Evolutionary conservation across 2,888 invertebrate species (phyloP).

Genomic region (Dioctria linearis): DNA sequence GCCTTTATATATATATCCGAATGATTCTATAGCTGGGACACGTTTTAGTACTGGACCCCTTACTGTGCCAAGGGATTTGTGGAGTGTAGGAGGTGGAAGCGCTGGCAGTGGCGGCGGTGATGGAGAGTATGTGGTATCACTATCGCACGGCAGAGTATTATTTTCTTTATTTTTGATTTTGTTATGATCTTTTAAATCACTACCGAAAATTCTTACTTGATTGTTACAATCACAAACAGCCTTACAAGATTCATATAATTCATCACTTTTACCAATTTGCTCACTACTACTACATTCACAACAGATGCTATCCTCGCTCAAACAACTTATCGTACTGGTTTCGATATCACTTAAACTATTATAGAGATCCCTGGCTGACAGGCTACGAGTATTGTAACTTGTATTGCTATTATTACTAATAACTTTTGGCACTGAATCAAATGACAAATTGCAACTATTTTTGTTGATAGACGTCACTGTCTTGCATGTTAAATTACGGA

Average conservation of each 20-base stretch:
- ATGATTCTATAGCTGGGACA: slow-evolving; percentile 65
- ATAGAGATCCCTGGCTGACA: slow-evolving; percentile 54
- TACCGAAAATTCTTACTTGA: slow-evolving; percentile 8
- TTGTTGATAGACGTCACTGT: slow-evolving; percentile 39
- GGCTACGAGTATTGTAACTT: slow-evolving; percentile 41
- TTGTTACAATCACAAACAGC: slow-evolving; percentile 11
- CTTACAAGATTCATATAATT: not conserved
- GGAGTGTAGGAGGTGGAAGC: slow-evolving; percentile 23
- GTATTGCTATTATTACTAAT: slow-evolving; percentile 41
- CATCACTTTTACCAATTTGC: slow-evolving; percentile 12
- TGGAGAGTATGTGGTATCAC: slow-evolving; percentile 32
- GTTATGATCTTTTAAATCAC: not conserved
- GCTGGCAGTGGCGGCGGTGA: slow-evolving; percentile 36
- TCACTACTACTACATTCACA: slow-evolving; percentile 18
- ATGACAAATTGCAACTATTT: slow-evolving; percentile 50
- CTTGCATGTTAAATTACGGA: slow-evolving; percentile 22
- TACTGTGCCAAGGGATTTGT: slow-evolving; percentile 9
- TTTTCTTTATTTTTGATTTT: slow-evolving; percentile 24
- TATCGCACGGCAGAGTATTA: slow-evolving; percentile 21
- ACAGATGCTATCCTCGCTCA: slow-evolving; percentile 53
- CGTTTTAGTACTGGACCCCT: slow-evolving; percentile 62
- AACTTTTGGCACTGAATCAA: slow-evolving; percentile 52
- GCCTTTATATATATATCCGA: slow-evolving; percentile 61
- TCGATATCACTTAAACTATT: slow-evolving; percentile 56
- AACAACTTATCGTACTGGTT: slow-evolving; percentile 56